A percentile compares a stretch with the other conserved stretches of the same genome.
Conservation (phyloP, 2,113 vertebrate species). For the Trematomus loennbergii region DNA sequence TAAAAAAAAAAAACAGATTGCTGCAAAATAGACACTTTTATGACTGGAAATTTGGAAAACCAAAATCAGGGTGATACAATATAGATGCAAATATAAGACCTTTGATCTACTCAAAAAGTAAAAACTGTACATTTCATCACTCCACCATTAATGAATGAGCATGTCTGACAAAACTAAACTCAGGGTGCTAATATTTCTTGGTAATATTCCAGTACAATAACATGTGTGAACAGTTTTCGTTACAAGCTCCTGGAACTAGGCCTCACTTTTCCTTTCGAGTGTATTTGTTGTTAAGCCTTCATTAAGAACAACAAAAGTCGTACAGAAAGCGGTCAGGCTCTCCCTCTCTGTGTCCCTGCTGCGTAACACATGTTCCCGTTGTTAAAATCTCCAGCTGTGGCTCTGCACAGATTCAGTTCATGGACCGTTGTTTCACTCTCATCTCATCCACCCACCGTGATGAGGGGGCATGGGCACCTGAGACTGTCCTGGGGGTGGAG, state of each 20-base stretch:
- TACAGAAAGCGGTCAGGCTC: not conserved
- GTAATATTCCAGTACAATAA: not conserved
- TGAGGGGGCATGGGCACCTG: constrained; percentile 93
- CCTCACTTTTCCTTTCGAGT: constrained; percentile 18
- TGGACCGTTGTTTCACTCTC: constrained; percentile 50
- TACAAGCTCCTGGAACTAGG: constrained; percentile 3
- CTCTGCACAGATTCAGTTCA: constrained; percentile 20
- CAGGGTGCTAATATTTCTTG: not conserved
- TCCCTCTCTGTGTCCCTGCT: not conserved
- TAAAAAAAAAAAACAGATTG: not conserved
- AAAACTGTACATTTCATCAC: not conserved
- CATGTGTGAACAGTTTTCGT: constrained; percentile 16
- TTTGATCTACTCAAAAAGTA: constrained; percentile 1
- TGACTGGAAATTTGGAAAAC: not conserved
- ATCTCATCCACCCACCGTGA: constrained; percentile 96
- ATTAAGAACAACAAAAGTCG: constrained; percentile 5
- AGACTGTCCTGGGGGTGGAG: constrained; percentile 91
- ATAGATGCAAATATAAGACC: constrained; percentile 2
- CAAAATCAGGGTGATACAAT: not conserved
- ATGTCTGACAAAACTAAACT: constrained; percentile 6
- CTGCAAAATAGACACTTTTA: not conserved
- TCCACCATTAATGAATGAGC: not conserved
- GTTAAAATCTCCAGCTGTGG: not conserved
- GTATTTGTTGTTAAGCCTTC: not conserved
- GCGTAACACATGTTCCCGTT: constrained; percentile 10